Evolutionary conservation across 92 coral and sea anemone species (phyloP), one percentile per base, ranked within the genome.

Genomic region (Epizoanthus illoricatus): DNA sequence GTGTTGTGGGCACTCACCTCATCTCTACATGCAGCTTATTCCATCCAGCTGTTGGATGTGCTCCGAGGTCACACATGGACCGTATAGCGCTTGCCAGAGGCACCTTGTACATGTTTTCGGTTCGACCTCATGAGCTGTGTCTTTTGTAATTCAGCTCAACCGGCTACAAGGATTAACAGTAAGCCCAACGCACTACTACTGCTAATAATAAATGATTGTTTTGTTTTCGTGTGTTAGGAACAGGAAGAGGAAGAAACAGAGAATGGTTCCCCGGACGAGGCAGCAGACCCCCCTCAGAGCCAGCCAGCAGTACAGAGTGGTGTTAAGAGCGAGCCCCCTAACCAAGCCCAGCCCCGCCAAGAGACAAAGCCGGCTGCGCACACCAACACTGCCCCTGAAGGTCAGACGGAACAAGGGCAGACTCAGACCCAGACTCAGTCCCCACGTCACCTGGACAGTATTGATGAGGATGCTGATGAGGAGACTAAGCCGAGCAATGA

Each of bases 241-340:
- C 92, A 91, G 79, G 99, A 94, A 71, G 94, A 92, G 45, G 91
- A 85, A 24, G 98, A 93, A 52, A 89, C 90, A 21, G 98, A 97
- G 41, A 89, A 87, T 76, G 97, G 85, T 20, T 84, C 76, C 76
- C 90, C 99, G n/a, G 97, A 94, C 20, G 99, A 97, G 40, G 97
- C 92, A 11, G 81, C 84, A 3, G 88, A 86, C 47, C 87, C 96
- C 60, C 75, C 84, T 8, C 75, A 74, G 55, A 28, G 75, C 18
- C 86, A 85, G 69, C 91, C 18, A 40, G 7, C 74, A 39, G 70
- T 40, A 76, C 81, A 78, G 47, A 28, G 82, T 20, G 20, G 43
- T 21, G 71, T 10, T 3, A 63, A 63, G 71, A 42, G 71, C 21
- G 82, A 78, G 28, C 65, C 82, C 9, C 42, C 82, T 0, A 78